Evolutionary conservation across 2,888 invertebrate genomes (phyloP), one percentile per base, ranked within the genome.

Genomic region (Athalia cordata): DNA sequence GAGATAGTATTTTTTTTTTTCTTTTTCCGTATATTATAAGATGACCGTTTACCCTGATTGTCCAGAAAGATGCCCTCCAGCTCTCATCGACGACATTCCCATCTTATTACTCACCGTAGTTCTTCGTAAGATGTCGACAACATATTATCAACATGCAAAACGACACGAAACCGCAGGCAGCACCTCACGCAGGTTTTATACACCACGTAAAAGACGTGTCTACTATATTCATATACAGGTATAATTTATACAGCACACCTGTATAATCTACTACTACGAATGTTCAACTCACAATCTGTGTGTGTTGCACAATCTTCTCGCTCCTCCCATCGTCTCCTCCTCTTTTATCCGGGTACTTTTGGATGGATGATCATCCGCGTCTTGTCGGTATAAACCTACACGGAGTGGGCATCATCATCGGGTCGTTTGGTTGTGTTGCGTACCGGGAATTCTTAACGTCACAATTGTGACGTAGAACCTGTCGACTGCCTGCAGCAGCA

Each of bases 381-480:
- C 11, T 13, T 59, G n/a, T 66, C 8, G 13, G 66, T 66, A 59
- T 13, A 59, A 5, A 59, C 59, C 11, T 59, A 64, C 43, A 43
- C 43, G 43, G 7, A 15, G 29, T 29, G 29, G 29, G 29, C 29
- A 29, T 29, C 29, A 29, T 29, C 29, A 29, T 29, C 29, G 29
- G 29, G 29, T 29, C 29, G 29, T 29, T 29, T 29, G 2, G 29
- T 29, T 29, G 29, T 29, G 29, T 29, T 13, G 62, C 9, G 13
- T 49, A 72, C 72, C 72, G 72, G 72, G 72, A 59, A 72, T 72
- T 72, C 72, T 59, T 45, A 52, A 72, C 72, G 72, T 72, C 72
- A 72, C 15, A 59, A 11, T 47, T 47, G 59, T 72, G 72, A 72
- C 72, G 72, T 72, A 72, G 70, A 72, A 72, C 72, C 72, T 72